A percentile compares a stretch with the other conserved stretches of the same genome.
These are phyloP conservation scores for Thamnophis elegans DNA, from an alignment of 2,797 vertebrate genomes.

Conservation along the genomic window DNA sequence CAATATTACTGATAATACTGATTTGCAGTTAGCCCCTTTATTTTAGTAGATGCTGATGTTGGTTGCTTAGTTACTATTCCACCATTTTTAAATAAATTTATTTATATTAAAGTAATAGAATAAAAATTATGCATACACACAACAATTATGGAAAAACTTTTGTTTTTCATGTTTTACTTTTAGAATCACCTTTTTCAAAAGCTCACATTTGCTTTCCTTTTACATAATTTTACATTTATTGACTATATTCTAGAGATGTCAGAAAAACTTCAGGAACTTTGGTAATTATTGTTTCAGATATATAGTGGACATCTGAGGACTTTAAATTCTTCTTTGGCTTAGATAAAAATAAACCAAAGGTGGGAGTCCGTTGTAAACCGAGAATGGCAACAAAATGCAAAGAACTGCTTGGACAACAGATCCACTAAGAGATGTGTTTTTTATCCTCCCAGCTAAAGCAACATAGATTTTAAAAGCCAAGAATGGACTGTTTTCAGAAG, in stretches of 20 bases:
- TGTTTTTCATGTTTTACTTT: not conserved
- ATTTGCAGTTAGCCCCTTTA: not conserved
- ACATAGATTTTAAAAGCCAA: not conserved
- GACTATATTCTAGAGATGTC: not conserved
- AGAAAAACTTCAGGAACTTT: not conserved
- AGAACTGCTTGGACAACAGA: not conserved
- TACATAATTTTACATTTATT: not conserved
- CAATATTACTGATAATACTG: not conserved
- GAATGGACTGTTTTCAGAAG: not conserved
- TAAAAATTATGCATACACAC: not conserved
- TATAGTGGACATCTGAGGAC: not conserved
- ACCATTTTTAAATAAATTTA: not conserved
- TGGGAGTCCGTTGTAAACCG: not conserved
- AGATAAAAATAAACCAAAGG: not conserved
- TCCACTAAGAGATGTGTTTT: not conserved
- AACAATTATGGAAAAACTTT: not conserved
- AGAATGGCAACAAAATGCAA: not conserved
- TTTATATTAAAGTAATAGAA: not conserved
- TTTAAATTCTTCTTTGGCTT: not conserved
- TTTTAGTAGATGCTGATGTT: not conserved
- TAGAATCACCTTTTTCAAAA: not conserved
- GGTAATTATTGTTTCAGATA: not conserved
- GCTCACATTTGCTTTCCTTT: not conserved
- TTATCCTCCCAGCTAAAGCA: not conserved
- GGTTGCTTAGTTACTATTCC: not conserved